Conservation (phyloP, 2,797 vertebrate species). For the Sebastolobus altivelis region DNA sequence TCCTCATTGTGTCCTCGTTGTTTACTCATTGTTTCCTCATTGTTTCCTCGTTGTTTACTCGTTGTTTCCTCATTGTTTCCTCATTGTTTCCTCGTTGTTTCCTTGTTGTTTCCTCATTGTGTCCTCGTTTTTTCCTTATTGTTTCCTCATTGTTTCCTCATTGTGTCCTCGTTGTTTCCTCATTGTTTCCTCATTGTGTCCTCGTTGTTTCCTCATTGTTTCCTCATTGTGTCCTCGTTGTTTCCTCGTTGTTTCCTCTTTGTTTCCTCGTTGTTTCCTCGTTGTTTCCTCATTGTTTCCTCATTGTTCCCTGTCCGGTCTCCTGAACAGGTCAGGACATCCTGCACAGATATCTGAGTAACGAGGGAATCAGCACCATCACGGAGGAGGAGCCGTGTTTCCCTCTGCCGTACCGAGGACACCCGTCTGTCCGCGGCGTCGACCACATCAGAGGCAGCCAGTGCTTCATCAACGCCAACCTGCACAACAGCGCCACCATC, state of each 20-base stretch:
- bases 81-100: no score
- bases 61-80: no score
- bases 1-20: no score
- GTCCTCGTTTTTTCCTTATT: no score
- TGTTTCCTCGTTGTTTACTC: fast-evolving
- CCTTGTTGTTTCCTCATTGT: no score
- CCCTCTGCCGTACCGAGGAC: conserved; percentile 84
- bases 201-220: no score
- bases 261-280: no score
- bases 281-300: background rate
- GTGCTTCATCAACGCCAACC: conserved; percentile 88
- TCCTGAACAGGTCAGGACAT: conserved; percentile 83
- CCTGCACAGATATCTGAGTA: conserved; percentile 92
- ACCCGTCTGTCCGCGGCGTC: conserved; percentile 87
- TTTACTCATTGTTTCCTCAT: fast-evolving
- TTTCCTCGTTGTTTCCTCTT: no score
- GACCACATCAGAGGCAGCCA: conserved; percentile 93
- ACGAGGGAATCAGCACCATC: conserved; percentile 92
- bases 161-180: background rate
- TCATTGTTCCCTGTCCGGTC: background rate
- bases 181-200: no score
- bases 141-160: no score
- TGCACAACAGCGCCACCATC: conserved; percentile 91
- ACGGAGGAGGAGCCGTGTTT: conserved; percentile 87
- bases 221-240: no score